phyloP scores from a whole-genome alignment of 2,797 vertebrate species.

The Lagocephalus sceleratus region DNA sequence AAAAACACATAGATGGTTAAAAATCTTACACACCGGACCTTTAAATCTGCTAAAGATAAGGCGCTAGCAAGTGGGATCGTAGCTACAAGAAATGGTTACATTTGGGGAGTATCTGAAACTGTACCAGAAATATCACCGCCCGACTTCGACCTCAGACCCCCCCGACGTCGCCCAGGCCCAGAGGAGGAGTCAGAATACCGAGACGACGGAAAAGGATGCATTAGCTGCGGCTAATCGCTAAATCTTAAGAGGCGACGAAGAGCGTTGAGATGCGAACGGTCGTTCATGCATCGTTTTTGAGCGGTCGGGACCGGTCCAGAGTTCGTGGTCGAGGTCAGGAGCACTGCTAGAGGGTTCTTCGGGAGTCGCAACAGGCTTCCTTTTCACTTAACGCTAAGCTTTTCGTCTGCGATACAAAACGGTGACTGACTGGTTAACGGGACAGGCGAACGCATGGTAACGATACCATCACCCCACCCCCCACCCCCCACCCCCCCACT shows the following conservation, averaged over 20 bases:
- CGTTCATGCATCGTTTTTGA: slow-evolving; percentile 1
- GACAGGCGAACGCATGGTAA: slow-evolving; percentile 36
- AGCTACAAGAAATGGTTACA: slow-evolving; percentile 10
- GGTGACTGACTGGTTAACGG: slow-evolving; percentile 26
- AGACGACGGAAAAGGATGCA: neutral
- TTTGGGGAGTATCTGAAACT: neutral
- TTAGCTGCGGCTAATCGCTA: too few relatives aligned
- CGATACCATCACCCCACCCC: slow-evolving; percentile 28
- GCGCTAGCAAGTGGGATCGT: slow-evolving; percentile 10
- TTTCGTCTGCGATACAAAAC: slow-evolving; percentile 12
- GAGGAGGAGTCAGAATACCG: slow-evolving; percentile 14
- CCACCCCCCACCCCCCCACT: slow-evolving; percentile 24
- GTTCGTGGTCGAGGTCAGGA: slow-evolving; percentile 37
- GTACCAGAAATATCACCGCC: neutral
- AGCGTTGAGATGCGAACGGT: slow-evolving; percentile 5
- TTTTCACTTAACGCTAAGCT: slow-evolving; percentile 7
- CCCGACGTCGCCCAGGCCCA: slow-evolving; percentile 16
- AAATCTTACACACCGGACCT: too few relatives aligned
- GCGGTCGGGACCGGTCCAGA: slow-evolving; percentile 13
- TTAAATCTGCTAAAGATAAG: slow-evolving; percentile 23
- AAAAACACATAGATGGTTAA: too few relatives aligned
- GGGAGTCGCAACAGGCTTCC: slow-evolving; percentile 8
- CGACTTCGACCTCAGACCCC: slow-evolving; percentile 10
- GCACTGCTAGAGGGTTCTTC: slow-evolving; percentile 6
- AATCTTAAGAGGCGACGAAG: neutral